Percentiles rank a stretch among this genome's conserved stretches.
Conservation (phyloP, 2,797 vertebrate genomes). For the Tachyglossus aculeatus region DNA sequence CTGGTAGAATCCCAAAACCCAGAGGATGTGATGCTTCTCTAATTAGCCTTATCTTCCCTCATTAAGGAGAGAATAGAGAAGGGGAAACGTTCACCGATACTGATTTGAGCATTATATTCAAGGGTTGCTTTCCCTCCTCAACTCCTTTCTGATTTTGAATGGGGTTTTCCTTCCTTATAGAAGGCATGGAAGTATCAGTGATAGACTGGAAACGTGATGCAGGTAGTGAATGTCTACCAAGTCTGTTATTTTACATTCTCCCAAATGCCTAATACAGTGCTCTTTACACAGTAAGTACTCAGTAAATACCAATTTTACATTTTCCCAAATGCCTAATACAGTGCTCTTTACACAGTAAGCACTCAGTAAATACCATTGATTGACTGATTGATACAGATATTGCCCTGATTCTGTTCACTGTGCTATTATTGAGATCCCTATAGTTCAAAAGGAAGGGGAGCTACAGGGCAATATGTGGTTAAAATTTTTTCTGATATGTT, state of each 20-base stretch:
- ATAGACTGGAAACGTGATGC: too few species aligned
- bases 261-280: too few species aligned
- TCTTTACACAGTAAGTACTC: too few species aligned
- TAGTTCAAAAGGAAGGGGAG: conserved; percentile 2
- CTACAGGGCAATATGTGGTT: not conserved
- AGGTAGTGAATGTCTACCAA: too few species aligned
- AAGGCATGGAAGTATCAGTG: conserved; percentile 3
- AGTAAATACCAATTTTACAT: too few species aligned
- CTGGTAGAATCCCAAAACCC: conserved; percentile 32
- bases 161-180: not conserved
- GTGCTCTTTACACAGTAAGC: too few species aligned
- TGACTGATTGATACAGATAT: too few species aligned
- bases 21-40: conserved; percentile 37
- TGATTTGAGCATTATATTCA: conserved; percentile 45
- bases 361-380: too few species aligned
- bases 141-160: conserved; percentile 16
- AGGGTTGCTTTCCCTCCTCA: conserved; percentile 26
- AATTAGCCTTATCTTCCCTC: conserved; percentile 55
- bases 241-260: too few species aligned
- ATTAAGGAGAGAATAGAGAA: conserved; percentile 48
- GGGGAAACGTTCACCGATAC: conserved; percentile 47
- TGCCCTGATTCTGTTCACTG: too few species aligned
- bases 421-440: conserved; percentile 28
- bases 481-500: conserved; percentile 17
- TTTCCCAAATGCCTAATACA: too few species aligned